Base-by-base conservation (phyloP, 92 coral and sea anemone species). In the Diadumene lineata region DNA sequence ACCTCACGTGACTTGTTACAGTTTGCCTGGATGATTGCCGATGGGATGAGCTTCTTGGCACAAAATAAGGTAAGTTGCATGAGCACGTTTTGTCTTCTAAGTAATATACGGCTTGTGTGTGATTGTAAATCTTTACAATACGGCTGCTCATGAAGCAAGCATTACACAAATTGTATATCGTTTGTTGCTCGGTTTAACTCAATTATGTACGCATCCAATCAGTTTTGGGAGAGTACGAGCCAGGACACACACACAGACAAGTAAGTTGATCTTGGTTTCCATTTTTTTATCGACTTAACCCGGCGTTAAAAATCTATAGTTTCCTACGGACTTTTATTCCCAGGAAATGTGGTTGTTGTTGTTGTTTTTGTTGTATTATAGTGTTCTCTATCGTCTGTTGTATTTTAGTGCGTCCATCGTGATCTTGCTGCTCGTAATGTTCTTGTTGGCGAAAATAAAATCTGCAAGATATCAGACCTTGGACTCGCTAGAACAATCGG, bases 1-100 rank as follows among this genome's bases (percentile, higher is more conserved):
- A 68, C 66, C 1, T 77, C 76, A 1, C 62, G 69, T 7, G 77
- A 85, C 30, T 73, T 89, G 31, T 11, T 85, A 43, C 66, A 69
- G 21, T 85, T 80, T 43, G 93, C 86, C 24, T 88, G 89, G 89
- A 88, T 88, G 93, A 75, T 88, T 31, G 86, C 93, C 23, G 93
- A 88, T 60, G 93, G 93, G 10, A 88, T 88, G 89, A 50, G 29
- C 0, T 88, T 69, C 32, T 68, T 89, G 60, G 79, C 94, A 1
- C 21, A 65, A 38, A 85, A 85, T 44, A 79, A 81, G 94, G 94
- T 89, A 43, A 21, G 66, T 7, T 56, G 26, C 17, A 18, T 30
- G 0, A 2, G 11, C 3, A 2, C 60, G 2, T 2, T 8, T 16
- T 16, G 60, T 6, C n/a, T 53, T 9, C 22, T 22, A 2, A 16